Percentiles rank a stretch among this genome's conserved stretches.
Conservation (phyloP, 2,888 invertebrate genomes). For the Drosophila nigricruria region DNA sequence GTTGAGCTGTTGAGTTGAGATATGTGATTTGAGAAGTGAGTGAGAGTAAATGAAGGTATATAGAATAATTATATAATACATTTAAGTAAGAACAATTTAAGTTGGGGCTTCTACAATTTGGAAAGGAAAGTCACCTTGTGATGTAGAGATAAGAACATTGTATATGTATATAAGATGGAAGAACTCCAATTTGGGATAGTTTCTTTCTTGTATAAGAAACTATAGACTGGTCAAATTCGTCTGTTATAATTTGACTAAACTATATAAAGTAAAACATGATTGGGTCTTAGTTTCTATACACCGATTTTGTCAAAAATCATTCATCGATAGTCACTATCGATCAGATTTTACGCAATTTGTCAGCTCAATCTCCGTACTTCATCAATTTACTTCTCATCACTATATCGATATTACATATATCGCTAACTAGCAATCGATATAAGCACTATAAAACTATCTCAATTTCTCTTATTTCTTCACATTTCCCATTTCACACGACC, state of each 20-base stretch:
- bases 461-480: not conserved
- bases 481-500: not conserved
- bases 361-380: not conserved
- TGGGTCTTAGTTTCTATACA: too few species aligned
- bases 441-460: not conserved
- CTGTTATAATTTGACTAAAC: too few species aligned
- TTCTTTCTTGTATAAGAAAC: too few species aligned
- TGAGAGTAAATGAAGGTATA: not conserved
- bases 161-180: too few species aligned
- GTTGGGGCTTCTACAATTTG: not conserved
- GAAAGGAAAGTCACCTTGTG: not conserved
- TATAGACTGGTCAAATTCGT: too few species aligned
- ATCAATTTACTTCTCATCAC: not conserved
- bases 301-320: too few species aligned
- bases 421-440: conserved; percentile 2
- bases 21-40: not conserved
- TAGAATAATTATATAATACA: not conserved
- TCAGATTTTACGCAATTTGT: not conserved
- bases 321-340: too few species aligned
- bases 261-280: too few species aligned
- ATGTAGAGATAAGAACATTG: not conserved
- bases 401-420: not conserved
- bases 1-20: not conserved
- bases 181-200: too few species aligned
- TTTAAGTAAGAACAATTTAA: not conserved